phyloP scores from a whole-genome alignment of 2,888 invertebrate genomes.

The Mythimna loreyi region DNA sequence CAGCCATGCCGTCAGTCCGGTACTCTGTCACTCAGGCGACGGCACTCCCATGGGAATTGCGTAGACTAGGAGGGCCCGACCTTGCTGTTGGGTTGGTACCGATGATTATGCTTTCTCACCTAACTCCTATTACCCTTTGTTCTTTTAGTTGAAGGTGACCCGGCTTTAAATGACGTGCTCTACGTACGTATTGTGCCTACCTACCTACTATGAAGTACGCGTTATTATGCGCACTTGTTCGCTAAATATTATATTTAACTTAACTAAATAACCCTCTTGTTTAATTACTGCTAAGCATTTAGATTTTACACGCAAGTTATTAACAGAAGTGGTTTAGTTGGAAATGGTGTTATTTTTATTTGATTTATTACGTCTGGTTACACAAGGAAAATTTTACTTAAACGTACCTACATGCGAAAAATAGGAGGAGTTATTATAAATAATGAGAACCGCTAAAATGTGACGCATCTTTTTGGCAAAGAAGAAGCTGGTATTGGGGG shows the following conservation, averaged over 20 bases:
- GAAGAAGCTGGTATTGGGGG: not conserved
- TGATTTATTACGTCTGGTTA: conserved; percentile 31
- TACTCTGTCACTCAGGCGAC: conserved; percentile 39
- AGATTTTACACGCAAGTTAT: conserved; percentile 41
- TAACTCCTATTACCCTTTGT: conserved; percentile 59
- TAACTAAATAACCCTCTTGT: conserved; percentile 42
- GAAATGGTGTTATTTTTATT: conserved; percentile 24
- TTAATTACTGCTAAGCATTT: conserved; percentile 44
- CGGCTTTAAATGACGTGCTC: conserved; percentile 20
- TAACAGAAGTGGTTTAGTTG: conserved; percentile 15
- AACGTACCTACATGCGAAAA: conserved; percentile 16
- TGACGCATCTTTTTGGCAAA: conserved; percentile 5
- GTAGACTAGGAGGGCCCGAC: conserved; percentile 65
- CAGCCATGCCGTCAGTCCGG: conserved; percentile 28
- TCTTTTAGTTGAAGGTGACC: conserved; percentile 58
- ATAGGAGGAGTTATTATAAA: conserved; percentile 2
- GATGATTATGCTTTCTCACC: conserved; percentile 61
- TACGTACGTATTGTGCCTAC: conserved; percentile 16
- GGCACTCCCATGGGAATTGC: conserved; percentile 70
- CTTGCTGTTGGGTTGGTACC: conserved; percentile 57
- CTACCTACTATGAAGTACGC: conserved; percentile 25
- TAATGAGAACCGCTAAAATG: not conserved
- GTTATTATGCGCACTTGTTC: conserved; percentile 32
- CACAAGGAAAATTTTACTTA: conserved; percentile 18
- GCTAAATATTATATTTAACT: conserved; percentile 31